Percentiles rank a stretch among this genome's conserved stretches.
These are phyloP conservation scores for Riparia riparia DNA, from an alignment of 2,113 vertebrate species.

Conservation along the genomic window DNA sequence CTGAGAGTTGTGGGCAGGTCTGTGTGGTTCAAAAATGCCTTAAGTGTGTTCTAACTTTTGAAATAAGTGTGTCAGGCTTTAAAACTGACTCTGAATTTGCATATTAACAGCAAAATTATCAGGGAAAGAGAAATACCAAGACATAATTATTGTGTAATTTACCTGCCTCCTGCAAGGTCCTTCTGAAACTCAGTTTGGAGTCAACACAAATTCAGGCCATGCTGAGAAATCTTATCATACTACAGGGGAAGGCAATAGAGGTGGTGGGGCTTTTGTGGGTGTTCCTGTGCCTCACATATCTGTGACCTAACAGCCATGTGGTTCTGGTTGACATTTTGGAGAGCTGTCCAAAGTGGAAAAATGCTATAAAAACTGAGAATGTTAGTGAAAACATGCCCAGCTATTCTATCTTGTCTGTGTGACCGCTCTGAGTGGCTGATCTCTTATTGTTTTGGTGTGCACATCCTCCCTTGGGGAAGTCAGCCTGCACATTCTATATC, in stretches of 20 bases:
- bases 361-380: not conserved
- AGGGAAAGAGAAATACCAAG: not conserved
- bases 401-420: constrained; percentile 24
- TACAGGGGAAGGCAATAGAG: not conserved
- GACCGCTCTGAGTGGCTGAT: not conserved
- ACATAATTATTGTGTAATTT: not conserved
- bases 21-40: not conserved
- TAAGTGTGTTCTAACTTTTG: not conserved
- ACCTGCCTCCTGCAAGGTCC: not conserved
- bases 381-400: not conserved
- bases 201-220: not conserved
- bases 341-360: not conserved
- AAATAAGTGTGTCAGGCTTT: not conserved
- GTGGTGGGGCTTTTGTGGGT: not conserved
- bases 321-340: constrained; percentile 21
- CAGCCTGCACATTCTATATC: not conserved
- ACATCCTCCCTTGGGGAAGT: not conserved
- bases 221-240: not conserved
- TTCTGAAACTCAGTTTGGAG: not conserved
- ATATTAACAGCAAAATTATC: not conserved
- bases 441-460: not conserved
- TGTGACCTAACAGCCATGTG: constrained; percentile 3
- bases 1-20: rapidly evolving
- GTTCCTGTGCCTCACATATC: not conserved
- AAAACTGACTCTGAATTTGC: not conserved